phyloP scores from a whole-genome alignment of 2,888 invertebrate species.

The Pammene fasciana region DNA sequence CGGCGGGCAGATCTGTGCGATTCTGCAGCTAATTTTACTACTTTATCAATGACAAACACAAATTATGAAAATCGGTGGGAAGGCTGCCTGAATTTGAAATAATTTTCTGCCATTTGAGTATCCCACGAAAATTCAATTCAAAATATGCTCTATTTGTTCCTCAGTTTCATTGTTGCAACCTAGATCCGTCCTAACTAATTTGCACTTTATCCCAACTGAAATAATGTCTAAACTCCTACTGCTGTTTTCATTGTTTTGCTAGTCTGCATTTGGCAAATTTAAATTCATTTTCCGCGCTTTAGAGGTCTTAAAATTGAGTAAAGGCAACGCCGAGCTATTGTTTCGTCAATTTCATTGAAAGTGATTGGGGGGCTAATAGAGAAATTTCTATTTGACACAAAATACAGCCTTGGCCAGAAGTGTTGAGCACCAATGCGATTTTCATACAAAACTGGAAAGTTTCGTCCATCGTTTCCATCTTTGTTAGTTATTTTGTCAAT shows the following conservation, averaged over 20 bases:
- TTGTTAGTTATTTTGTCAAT: too few relatives aligned
- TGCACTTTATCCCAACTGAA: background rate
- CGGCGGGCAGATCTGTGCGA: too few relatives aligned
- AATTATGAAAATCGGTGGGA: too few relatives aligned
- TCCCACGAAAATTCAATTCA: constrained; percentile 2
- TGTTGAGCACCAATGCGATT: too few relatives aligned
- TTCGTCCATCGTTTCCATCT: too few relatives aligned
- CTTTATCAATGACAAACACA: too few relatives aligned
- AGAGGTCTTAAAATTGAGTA: constrained; percentile 5
- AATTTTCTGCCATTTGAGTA: background rate
- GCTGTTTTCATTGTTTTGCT: background rate
- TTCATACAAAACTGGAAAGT: too few relatives aligned
- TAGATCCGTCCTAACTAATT: background rate
- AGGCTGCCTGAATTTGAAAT: background rate
- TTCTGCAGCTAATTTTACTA: too few relatives aligned
- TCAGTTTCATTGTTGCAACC: background rate
- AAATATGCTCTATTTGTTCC: constrained; percentile 5
- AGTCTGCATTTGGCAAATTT: background rate
- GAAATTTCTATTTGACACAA: background rate
- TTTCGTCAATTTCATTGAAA: constrained; percentile 1
- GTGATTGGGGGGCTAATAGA: background rate
- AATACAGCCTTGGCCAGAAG: too few relatives aligned
- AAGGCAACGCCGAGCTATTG: constrained; percentile 3
- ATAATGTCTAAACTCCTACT: background rate
- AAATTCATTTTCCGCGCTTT: constrained; percentile 5